Evolutionary conservation across 2,113 vertebrate genomes (phyloP).

Genomic region (Amphilophus citrinellus): DNA sequence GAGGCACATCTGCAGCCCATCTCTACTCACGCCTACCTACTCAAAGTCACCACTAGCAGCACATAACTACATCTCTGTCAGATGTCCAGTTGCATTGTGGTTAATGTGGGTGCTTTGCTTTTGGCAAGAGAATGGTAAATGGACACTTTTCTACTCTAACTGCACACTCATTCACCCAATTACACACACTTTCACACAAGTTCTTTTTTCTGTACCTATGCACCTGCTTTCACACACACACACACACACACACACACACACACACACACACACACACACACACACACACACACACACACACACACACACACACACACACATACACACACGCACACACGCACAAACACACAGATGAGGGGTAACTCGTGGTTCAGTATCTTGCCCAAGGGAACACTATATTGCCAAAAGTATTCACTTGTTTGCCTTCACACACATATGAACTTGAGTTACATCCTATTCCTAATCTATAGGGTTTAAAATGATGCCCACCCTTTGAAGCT

Average conservation of each 20-base stretch:
- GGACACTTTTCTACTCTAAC: background rate
- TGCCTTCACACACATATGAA: too few species aligned
- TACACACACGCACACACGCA: too few species aligned
- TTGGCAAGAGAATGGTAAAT: background rate
- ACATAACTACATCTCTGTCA: background rate
- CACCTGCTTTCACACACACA: too few species aligned
- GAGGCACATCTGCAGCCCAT: background rate
- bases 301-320: too few species aligned
- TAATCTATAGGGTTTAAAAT: too few species aligned
- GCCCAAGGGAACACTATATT: background rate
- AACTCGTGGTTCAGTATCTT: background rate
- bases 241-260: background rate
- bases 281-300: background rate
- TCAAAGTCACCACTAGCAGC: background rate
- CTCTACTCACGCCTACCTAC: background rate
- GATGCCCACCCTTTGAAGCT: too few species aligned
- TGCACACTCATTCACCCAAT: background rate
- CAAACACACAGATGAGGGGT: too few species aligned
- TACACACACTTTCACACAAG: background rate
- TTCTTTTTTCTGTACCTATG: too few species aligned
- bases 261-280: too few species aligned
- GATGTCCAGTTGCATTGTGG: background rate
- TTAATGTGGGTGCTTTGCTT: background rate
- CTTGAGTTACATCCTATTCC: too few species aligned
- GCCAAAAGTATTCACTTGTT: too few species aligned